Percentiles rank a stretch among this genome's conserved stretches.
Conservation (phyloP, 2,113 vertebrate genomes). For the Aix galericulata region DNA sequence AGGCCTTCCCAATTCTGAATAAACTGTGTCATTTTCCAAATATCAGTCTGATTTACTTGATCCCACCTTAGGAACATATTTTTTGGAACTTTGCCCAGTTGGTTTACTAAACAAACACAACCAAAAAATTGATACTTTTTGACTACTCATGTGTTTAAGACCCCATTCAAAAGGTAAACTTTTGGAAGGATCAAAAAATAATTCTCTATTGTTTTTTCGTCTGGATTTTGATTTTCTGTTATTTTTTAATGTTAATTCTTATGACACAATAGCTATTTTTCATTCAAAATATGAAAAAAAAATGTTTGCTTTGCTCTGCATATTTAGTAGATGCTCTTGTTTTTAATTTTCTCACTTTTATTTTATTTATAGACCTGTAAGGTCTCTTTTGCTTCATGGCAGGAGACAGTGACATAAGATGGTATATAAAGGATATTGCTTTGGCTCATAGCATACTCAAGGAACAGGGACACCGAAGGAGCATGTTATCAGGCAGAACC, state of each 20-base stretch:
- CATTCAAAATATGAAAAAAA: background rate
- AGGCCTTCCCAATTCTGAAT: background rate
- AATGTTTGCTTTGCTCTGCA: background rate
- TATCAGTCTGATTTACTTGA: background rate
- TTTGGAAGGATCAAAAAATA: background rate
- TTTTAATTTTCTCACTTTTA: background rate
- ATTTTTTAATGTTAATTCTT: background rate
- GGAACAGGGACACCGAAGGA: background rate
- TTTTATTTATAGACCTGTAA: background rate
- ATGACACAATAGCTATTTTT: background rate
- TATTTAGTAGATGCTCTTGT: background rate
- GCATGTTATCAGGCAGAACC: background rate
- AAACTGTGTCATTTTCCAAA: background rate
- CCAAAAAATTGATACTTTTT: background rate
- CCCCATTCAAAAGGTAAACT: background rate
- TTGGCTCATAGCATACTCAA: background rate
- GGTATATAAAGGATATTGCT: background rate
- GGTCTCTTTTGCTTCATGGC: background rate
- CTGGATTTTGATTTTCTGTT: background rate
- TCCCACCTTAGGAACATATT: background rate
- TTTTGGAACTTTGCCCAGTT: background rate
- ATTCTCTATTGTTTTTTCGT: background rate
- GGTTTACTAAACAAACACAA: background rate
- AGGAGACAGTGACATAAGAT: background rate
- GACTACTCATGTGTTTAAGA: background rate